Conservation (phyloP, 2,113 vertebrate species). For the Pelvicachromis taeniatus region DNA sequence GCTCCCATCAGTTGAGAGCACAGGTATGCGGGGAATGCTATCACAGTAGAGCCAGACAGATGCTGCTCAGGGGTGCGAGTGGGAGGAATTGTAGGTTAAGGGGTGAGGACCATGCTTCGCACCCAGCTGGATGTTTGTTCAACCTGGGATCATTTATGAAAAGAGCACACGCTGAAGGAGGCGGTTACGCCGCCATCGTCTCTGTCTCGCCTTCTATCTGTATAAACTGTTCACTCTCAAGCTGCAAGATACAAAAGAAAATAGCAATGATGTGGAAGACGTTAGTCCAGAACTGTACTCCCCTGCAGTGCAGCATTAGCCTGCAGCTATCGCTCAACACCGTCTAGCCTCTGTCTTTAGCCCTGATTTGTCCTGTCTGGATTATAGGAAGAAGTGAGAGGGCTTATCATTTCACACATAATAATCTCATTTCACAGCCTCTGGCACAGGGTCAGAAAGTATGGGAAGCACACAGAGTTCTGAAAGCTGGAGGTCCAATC, state of each 20-base stretch:
- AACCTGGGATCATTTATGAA: constrained; percentile 44
- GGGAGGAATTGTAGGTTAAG: constrained; percentile 12
- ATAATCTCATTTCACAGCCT: constrained; percentile 63
- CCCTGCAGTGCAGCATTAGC: neutral
- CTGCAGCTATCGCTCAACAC: constrained; percentile 23
- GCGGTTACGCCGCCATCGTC: neutral
- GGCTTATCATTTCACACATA: constrained; percentile 61
- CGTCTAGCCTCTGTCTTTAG: constrained; percentile 27
- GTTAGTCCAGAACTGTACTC: neutral
- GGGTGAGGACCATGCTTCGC: constrained; percentile 28
- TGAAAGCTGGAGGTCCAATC: constrained; percentile 28
- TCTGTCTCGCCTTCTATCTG: constrained; percentile 3
- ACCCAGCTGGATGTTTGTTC: constrained; percentile 44
- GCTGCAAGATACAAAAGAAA: neutral
- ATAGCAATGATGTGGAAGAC: constrained; percentile 13
- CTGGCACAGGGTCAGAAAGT: constrained; percentile 37
- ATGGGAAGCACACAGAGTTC: constrained; percentile 7
- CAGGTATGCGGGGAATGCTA: constrained; percentile 60
- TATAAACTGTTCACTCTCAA: neutral
- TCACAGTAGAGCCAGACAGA: constrained; percentile 6
- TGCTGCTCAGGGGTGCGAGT: neutral
- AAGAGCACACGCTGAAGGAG: neutral
- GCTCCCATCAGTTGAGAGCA: constrained; percentile 39
- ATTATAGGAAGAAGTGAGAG: constrained; percentile 14
- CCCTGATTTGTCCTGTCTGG: constrained; percentile 40